A percentile compares a stretch with the other conserved stretches of the same genome.
phyloP scores from a whole-genome alignment of 2,113 vertebrate genomes.

The Copsychus sechellarum region DNA sequence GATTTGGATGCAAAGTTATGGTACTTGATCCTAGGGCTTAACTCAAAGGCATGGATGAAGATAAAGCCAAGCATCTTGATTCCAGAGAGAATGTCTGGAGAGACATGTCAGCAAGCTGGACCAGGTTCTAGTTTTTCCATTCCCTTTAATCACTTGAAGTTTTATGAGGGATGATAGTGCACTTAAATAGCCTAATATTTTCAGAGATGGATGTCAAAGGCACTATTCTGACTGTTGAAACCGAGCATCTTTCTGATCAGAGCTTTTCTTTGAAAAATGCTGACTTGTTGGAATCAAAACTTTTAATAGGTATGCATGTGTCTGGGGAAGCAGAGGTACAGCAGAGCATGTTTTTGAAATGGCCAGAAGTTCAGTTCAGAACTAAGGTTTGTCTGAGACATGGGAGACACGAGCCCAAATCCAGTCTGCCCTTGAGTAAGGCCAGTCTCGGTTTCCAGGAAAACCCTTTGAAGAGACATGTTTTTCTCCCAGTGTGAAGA shows the following conservation, averaged over 20 bases:
- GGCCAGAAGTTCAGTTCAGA: background rate
- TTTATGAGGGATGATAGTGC: background rate
- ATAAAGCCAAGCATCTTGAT: rapidly evolving
- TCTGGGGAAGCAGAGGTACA: background rate
- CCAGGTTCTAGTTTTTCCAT: background rate
- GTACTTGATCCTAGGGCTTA: background rate
- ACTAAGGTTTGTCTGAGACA: background rate
- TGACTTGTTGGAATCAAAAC: background rate
- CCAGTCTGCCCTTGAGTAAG: background rate
- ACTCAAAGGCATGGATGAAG: background rate
- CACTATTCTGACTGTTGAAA: background rate
- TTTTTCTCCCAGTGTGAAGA: background rate
- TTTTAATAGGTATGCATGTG: background rate
- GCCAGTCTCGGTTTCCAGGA: background rate
- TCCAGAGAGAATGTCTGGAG: background rate
- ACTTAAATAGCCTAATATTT: background rate
- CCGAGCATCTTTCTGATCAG: background rate
- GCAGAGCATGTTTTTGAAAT: background rate
- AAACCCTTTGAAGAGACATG: background rate
- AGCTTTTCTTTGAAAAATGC: background rate
- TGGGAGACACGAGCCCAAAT: background rate
- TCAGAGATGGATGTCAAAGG: background rate
- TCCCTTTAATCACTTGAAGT: background rate
- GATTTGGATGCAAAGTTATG: background rate
- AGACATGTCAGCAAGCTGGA: background rate